Base-by-base conservation (phyloP, 2,113 vertebrate species). In the Emberiza fucata region DNA sequence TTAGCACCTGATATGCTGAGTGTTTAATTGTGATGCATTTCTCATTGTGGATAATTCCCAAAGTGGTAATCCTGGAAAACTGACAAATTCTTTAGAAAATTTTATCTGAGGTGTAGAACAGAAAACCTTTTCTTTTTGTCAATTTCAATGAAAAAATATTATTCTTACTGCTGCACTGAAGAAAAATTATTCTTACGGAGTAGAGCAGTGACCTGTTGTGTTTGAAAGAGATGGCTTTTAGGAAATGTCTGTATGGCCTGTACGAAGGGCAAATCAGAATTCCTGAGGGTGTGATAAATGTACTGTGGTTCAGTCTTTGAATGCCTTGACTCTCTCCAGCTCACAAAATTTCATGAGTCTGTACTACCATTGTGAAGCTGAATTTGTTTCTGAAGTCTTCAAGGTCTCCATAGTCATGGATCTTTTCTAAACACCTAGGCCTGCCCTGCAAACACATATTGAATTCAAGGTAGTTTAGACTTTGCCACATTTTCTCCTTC, bases 211-310 rank as follows among this genome's bases (percentile, higher is more conserved):
- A 27, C 17, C 15, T 35, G 1, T n/a, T 72, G 53, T 12, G 8
- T 12, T 63, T 77, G 18, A 65, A 35, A 53, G 6, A 12, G 12
- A 11, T 48, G 10, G 12, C 15, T 81, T 86, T 77, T 14, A 80
- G 39, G 40, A 83, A 88, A 57, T n/a, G 5, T 28, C 37, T 61
- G 1, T 33, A 20, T 10, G 3, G 4, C 2, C 12, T 54, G 7
- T 20, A 80, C 5, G 4, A 65, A 8, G 13, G 12, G 5, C 11
- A 7, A 33, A 47, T 14, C 24, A 56, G 28, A 83, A 64, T 0
- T 1, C 2, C 3, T 11, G 4, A n/a, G 39, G 9, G 5, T 63
- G 8, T 33, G 17, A 9, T 37, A 44, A 39, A 50, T 0, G 4
- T 18, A 16, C 5, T 35, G 12, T 44, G 8, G 19, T 28, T 14